Evolutionary conservation across 2,888 invertebrate species (phyloP), one percentile per base, ranked within the genome.

Genomic region (Drosophila melanosoma): DNA sequence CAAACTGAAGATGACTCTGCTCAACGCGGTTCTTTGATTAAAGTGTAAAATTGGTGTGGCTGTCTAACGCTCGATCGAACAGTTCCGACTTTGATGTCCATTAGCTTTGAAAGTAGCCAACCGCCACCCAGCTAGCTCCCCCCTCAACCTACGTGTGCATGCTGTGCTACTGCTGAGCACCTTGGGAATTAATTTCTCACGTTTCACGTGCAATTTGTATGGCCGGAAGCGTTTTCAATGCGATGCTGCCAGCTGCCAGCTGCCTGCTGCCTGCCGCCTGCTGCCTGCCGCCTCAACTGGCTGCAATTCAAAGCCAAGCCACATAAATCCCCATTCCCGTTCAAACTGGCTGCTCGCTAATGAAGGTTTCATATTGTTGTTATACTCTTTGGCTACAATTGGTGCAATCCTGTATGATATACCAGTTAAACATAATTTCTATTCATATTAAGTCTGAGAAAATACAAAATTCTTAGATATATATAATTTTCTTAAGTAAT

Each of bases 181-280:
- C 87, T 87, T 67, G 69, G 71, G 85, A 83, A 83, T 85, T 80
- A 83, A 85, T 83, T 83, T 87, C 88, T 87, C 83, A 83, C 83
- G 83, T 83, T 83, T 82, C 86, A 77, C 74, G 70, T 77, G 80
- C 83, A 83, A 83, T 83, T 83, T 87, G 88, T 83, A 75, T 80
- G 86, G 58, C 86, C 83, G 83, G 83, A 83, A 88, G 83, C 73
- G 81, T 74, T 77, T 83, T 80, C 77, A 87, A 85, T 82, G 81
- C 80, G 81, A 65, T 68, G 62, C 57, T 42, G 64, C 48, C 29
- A 29, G 29, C 57, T 42, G 64, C 48, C 29, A 6, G 29, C 42
- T 23, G 15, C 12, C 20, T 5, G 29, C 54, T 38, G 70, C 40
- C 57, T 35, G 52, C 74, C 68, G 49, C 38, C 35, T 17, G n/a